phyloP scores from a whole-genome alignment of 2,888 invertebrate genomes.

The Arge pagana region DNA sequence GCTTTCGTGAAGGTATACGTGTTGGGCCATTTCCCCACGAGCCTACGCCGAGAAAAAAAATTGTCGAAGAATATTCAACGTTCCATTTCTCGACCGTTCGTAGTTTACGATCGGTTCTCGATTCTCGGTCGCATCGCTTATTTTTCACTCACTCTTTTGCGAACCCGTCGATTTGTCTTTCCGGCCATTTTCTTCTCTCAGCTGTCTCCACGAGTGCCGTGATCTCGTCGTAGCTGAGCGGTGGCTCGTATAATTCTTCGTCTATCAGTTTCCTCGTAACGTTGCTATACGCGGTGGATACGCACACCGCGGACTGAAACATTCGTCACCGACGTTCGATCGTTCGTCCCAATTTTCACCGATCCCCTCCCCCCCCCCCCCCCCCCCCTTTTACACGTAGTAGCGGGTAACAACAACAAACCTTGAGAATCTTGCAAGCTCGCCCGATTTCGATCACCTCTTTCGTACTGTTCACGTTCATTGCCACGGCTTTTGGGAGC shows the following conservation, averaged over 20 bases:
- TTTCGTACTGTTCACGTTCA: constrained; percentile 30
- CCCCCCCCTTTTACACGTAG: no score
- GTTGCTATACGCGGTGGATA: constrained; percentile 12
- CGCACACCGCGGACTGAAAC: constrained; percentile 8
- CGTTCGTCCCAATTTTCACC: no score
- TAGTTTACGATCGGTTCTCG: no score
- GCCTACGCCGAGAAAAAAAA: no score
- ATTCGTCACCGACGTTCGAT: no score
- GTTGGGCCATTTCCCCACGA: constrained; percentile 60
- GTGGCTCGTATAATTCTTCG: constrained; percentile 2
- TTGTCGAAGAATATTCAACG: no score
- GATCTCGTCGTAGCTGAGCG: constrained; percentile 2
- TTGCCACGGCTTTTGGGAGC: constrained; percentile 18
- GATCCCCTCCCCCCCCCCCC: no score
- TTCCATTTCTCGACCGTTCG: no score
- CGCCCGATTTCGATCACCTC: constrained; percentile 26
- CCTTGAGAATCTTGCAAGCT: constrained; percentile 29
- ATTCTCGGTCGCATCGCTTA: no score
- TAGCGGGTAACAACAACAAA: background rate
- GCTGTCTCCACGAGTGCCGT: constrained; percentile 9
- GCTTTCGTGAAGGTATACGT: constrained; percentile 68
- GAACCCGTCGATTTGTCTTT: no score
- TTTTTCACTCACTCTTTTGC: background rate
- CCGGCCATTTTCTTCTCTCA: no score
- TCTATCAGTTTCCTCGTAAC: constrained; percentile 1